These are phyloP conservation scores for Phycodurus eques DNA, from an alignment of 2,113 vertebrate species.

Conservation along the genomic window DNA sequence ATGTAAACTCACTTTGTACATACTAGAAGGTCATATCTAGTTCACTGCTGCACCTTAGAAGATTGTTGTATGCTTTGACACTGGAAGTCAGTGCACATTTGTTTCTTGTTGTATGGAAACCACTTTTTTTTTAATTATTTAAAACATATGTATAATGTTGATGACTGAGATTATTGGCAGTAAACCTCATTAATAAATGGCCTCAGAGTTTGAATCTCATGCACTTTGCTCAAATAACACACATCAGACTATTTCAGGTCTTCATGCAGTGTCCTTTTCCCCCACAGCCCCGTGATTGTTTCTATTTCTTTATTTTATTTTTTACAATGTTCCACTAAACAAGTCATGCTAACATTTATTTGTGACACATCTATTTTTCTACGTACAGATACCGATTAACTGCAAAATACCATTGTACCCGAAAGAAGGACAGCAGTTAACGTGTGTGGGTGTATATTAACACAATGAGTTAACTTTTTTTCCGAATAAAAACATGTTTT, in stretches of 20 bases:
- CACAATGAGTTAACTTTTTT: conserved; percentile 36
- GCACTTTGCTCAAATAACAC: conserved; percentile 42
- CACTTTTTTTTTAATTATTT: conserved; percentile 24
- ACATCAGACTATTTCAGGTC: conserved; percentile 42
- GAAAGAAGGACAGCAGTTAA: conserved; percentile 19
- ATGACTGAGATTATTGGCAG: conserved; percentile 26
- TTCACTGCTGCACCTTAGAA: conserved; percentile 65
- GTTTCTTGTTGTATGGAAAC: conserved; percentile 31
- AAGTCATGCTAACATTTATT: neutral
- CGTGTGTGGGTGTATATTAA: conserved; percentile 41
- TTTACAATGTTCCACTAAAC: conserved; percentile 13
- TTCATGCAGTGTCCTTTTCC: conserved; percentile 33
- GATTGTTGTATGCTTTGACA: conserved; percentile 47
- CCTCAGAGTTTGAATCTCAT: conserved; percentile 60
- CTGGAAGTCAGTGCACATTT: conserved; percentile 40
- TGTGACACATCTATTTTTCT: conserved; percentile 22
- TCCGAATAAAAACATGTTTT: conserved; percentile 54
- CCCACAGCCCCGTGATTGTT: conserved; percentile 9
- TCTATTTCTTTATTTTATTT: conserved; percentile 23
- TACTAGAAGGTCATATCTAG: conserved; percentile 40
- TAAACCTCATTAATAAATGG: conserved; percentile 44
- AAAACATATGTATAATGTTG: conserved; percentile 18
- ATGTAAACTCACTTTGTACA: conserved; percentile 44
- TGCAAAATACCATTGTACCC: conserved; percentile 25
- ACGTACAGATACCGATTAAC: conserved; percentile 32